Base-by-base conservation (phyloP, 1,140 invertebrate genomes). In the Drosophila busckii region DNA sequence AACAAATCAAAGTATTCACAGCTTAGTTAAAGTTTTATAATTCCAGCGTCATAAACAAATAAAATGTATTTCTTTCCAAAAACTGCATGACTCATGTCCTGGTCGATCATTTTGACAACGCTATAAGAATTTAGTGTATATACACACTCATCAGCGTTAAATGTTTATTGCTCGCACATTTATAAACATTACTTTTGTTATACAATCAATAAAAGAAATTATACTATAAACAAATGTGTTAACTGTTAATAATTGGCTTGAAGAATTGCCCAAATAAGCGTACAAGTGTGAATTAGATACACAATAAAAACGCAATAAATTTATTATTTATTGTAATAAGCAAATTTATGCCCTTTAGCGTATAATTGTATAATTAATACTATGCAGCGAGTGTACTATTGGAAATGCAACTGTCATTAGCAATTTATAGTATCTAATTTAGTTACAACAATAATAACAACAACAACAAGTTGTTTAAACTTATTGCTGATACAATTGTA, bases 11-110 rank as follows among this genome's bases (percentile, higher is more conserved):
- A 58, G 16, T 19, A 55, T n/a, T n/a, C n/a, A 10, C 8, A 38
- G 32, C 16, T 12, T 19, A 42, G 55, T 56, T 37, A 28, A 44
- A 37, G 19, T 61, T 71, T 71, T 62, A 66, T 71, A n/a, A 28
- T 12, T 10, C 25, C 31, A 38, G 13, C 23, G n/a, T 19, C 17
- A 60, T 55, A 70, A 71, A 66, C 55, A 70, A 48, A 45, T 37
- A 45, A 28, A 42, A 20, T 37, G 31, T 46, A 46, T 46, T 50
- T 41, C 44, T 19, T 19, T 26, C 1, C 4, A 9, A 32, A 26
- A 37, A 31, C 17, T 61, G 17, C 28, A 28, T 45, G 76, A 66
- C 50, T 61, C 23, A 56, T 54, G 42, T 55, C 22, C 29, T 29
- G 42, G 13, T 25, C 23, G 13, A 31, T 10, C n/a, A 28, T 5